Evolutionary conservation across 92 coral and sea anemone genomes (phyloP).

Genomic region (Scolanthus callimorphus): DNA sequence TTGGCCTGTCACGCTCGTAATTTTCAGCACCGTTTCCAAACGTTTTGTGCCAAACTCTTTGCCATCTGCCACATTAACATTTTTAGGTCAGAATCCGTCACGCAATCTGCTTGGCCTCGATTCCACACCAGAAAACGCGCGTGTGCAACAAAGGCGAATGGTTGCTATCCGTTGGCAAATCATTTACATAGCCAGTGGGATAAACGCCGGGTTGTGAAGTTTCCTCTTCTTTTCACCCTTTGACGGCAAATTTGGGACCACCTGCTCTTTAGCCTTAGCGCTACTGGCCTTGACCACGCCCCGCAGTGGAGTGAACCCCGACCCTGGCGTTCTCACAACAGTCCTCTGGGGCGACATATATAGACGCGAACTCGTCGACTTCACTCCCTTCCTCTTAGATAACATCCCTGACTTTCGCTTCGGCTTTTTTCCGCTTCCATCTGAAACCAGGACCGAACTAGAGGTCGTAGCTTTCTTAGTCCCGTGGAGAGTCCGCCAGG

Average conservation of each 20-base stretch:
- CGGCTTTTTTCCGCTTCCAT: neutral
- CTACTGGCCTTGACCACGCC: neutral
- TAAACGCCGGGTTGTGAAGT: conserved; percentile 16
- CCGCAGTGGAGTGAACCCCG: conserved; percentile 17
- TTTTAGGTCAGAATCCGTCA: too few relatives aligned
- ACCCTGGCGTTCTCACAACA: conserved; percentile 16
- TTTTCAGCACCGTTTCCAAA: too few relatives aligned
- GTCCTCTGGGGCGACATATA: conserved; percentile 3
- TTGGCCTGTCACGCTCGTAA: too few relatives aligned
- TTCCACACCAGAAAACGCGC: too few relatives aligned
- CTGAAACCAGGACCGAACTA: neutral
- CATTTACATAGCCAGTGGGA: neutral
- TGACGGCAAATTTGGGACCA: neutral
- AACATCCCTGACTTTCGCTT: conserved; percentile 16
- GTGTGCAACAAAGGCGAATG: too few relatives aligned
- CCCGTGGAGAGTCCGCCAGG: neutral
- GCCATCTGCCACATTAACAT: too few relatives aligned
- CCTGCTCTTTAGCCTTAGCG: neutral
- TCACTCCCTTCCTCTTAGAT: conserved; percentile 22
- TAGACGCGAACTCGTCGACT: neutral
- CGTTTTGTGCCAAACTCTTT: too few relatives aligned
- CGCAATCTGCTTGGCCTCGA: too few relatives aligned
- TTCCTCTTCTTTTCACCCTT: conserved; percentile 20
- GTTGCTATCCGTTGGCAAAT: too few relatives aligned
- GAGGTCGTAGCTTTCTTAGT: neutral